These are phyloP conservation scores for Furnarius figulus DNA, from an alignment of 2,113 vertebrate species.

Conservation along the genomic window DNA sequence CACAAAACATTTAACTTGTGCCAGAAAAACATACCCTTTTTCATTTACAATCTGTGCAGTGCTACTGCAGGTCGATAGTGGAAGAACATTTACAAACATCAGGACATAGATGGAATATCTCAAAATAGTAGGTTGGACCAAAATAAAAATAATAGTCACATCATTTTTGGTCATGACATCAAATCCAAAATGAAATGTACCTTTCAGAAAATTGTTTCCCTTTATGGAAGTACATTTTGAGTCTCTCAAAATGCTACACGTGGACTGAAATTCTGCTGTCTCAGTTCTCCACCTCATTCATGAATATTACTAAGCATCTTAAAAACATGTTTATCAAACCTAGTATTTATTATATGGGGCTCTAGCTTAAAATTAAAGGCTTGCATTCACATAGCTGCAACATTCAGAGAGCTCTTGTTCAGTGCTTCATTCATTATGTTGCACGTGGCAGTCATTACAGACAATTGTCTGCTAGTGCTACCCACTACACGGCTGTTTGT, in stretches of 20 bases:
- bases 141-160: background rate
- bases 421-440: slow-evolving; percentile 1
- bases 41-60: background rate
- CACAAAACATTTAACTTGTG: background rate
- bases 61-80: background rate
- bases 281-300: background rate
- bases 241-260: background rate
- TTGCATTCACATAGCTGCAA: background rate
- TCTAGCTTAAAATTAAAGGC: background rate
- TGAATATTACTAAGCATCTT: background rate
- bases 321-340: background rate
- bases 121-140: background rate
- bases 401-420: background rate
- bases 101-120: background rate
- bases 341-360: background rate
- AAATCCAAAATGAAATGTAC: background rate
- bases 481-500: slow-evolving; percentile 14
- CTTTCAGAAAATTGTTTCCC: background rate
- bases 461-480: background rate
- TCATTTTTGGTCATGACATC: background rate
- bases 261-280: background rate
- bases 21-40: background rate
- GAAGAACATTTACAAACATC: background rate
- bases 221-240: background rate
- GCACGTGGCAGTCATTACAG: background rate